These are phyloP conservation scores for Lamprologus sp. DNA, from an alignment of 2,113 vertebrate species.

Conservation along the genomic window DNA sequence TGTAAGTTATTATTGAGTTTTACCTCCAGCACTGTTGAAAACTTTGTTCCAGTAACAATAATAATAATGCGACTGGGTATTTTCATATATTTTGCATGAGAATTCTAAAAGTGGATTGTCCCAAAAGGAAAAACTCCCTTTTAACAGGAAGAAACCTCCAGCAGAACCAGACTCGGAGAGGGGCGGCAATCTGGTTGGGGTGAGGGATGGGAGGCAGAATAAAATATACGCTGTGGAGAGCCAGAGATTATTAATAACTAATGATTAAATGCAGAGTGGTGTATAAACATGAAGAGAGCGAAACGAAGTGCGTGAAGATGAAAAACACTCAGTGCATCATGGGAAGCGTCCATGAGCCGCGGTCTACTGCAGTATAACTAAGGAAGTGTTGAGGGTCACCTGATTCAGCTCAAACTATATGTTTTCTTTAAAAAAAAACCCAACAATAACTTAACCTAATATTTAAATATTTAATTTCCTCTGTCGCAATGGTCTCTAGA, in stretches of 20 bases:
- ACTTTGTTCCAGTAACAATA: neutral
- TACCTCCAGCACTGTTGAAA: neutral
- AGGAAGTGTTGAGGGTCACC: neutral
- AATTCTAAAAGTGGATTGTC: neutral
- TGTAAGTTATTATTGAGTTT: neutral
- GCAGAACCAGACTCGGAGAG: neutral
- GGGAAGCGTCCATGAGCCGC: rapidly evolving
- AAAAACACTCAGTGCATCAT: neutral
- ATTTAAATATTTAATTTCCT: neutral
- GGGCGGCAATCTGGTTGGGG: neutral
- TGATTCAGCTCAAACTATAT: neutral
- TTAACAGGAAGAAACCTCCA: neutral
- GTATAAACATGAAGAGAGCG: neutral
- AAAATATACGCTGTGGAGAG: neutral
- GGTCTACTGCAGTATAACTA: neutral
- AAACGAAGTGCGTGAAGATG: rapidly evolving
- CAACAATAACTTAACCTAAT: neutral
- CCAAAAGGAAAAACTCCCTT: neutral
- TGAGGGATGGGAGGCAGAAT: neutral
- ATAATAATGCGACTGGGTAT: rapidly evolving
- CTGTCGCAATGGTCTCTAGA: neutral
- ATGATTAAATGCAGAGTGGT: neutral
- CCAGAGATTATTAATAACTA: neutral
- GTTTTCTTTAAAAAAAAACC: neutral
- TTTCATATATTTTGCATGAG: neutral